Conservation (phyloP, 2,113 vertebrate genomes). For the Uria lomvia region DNA sequence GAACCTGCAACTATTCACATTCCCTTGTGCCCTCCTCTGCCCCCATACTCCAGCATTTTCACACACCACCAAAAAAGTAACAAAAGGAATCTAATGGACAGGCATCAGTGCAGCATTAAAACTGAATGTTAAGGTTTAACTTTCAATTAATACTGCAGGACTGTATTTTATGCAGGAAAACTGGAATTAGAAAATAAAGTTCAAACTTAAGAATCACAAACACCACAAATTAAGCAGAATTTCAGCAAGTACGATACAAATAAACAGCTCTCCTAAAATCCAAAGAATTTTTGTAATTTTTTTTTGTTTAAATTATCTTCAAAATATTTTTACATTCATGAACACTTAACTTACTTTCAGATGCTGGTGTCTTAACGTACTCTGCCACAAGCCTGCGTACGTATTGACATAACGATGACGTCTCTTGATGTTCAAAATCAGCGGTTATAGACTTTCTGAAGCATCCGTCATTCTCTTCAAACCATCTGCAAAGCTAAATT, state of each 20-base stretch:
- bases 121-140: background rate
- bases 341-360: slow-evolving; percentile 66
- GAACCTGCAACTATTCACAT: background rate
- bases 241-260: background rate
- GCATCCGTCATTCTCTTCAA: slow-evolving; percentile 74
- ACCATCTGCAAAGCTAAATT: slow-evolving; percentile 84
- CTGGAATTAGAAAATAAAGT: background rate
- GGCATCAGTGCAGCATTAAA: background rate
- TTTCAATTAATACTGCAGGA: background rate
- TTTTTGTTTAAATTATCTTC: background rate
- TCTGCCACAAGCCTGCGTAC: slow-evolving; percentile 68
- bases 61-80: background rate
- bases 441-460: slow-evolving; percentile 66
- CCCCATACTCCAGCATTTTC: background rate
- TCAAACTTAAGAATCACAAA: background rate
- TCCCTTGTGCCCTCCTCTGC: background rate
- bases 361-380: slow-evolving; percentile 74
- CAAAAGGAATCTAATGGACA: background rate
- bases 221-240: background rate
- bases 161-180: background rate
- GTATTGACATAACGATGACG: slow-evolving; percentile 42
- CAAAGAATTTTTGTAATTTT: background rate
- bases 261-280: background rate
- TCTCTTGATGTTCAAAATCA: background rate
- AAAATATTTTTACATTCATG: background rate